Percentiles rank a stretch among this genome's conserved stretches.
phyloP scores from a whole-genome alignment of 2,113 vertebrate species.

The pig (Sus scrofa) region DNA sequence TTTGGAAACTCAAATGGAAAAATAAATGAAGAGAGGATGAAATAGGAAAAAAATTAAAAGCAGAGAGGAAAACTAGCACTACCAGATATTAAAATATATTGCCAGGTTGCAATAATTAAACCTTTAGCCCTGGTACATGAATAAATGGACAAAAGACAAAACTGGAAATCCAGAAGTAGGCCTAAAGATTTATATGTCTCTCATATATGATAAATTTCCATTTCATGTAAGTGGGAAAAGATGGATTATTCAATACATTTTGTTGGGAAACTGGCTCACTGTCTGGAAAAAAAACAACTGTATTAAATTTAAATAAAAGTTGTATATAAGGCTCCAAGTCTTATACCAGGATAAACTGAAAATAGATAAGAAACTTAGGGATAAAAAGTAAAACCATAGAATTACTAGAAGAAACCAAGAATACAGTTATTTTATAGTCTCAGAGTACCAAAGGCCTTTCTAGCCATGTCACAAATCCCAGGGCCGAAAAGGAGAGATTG shows the following conservation, averaged over 20 bases:
- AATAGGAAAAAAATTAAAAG: not conserved
- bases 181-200: constrained; percentile 30
- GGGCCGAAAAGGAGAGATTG: not conserved
- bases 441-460: not conserved
- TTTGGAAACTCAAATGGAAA: constrained; percentile 43
- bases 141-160: constrained; percentile 29
- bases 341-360: constrained; percentile 59
- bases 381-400: constrained; percentile 28
- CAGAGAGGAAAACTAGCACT: not conserved
- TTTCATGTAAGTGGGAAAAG: constrained; percentile 55
- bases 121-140: not conserved
- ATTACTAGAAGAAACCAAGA: not conserved
- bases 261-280: constrained; percentile 65
- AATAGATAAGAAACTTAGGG: constrained; percentile 30
- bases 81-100: constrained; percentile 20
- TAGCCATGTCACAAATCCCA: not conserved
- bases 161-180: constrained; percentile 55
- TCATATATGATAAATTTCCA: constrained; percentile 59
- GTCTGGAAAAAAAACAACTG: constrained; percentile 45
- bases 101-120: constrained; percentile 40
- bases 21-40: not conserved
- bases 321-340: constrained; percentile 53
- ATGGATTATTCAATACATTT: constrained; percentile 75
- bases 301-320: not conserved
- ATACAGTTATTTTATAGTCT: not conserved